Evolutionary conservation across 2,113 vertebrate species (phyloP).

Genomic region (Trogon melanurus): DNA sequence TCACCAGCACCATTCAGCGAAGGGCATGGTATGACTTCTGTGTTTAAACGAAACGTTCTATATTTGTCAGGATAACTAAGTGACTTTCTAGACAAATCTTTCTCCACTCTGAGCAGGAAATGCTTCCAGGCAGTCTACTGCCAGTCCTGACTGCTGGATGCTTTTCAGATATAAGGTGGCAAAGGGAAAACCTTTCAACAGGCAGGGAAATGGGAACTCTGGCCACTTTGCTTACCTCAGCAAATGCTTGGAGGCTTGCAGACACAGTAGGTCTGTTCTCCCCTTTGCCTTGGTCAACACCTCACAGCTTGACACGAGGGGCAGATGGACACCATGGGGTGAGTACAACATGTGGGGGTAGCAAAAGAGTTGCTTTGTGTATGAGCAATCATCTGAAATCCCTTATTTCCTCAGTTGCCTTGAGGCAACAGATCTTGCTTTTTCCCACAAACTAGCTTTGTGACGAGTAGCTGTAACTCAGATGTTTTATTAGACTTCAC

Average conservation of each 20-base stretch:
- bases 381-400: neutral
- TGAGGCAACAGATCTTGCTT: neutral
- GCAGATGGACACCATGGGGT: accelerated
- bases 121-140: neutral
- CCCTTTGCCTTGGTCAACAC: neutral
- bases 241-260: neutral
- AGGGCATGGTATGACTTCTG: neutral
- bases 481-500: neutral
- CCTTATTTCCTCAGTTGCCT: neutral
- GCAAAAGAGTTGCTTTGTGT: neutral
- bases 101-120: neutral
- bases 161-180: neutral
- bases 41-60: neutral
- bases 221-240: neutral
- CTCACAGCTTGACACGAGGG: neutral
- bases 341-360: neutral
- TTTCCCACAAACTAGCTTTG: neutral
- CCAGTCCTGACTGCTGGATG: neutral
- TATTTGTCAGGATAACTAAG: neutral
- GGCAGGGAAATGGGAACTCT: neutral
- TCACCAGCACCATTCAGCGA: neutral
- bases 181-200: neutral
- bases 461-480: neutral
- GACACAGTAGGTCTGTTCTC: neutral
- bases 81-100: neutral